Base-by-base conservation (phyloP, 2,888 invertebrate species). In the Fragum sueziense region DNA sequence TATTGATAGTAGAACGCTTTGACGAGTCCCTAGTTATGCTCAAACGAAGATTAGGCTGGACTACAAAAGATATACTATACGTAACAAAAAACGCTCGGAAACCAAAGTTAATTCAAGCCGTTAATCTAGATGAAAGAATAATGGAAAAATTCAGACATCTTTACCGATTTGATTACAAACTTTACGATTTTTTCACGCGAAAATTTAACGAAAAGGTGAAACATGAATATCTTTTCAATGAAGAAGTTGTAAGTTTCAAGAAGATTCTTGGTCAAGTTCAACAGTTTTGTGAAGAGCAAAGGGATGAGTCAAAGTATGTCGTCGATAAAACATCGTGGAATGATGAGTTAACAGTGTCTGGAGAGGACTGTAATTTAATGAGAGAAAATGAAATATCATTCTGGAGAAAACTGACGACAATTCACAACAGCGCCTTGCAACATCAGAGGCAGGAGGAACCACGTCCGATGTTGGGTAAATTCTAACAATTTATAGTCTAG, bases 21-120 rank as follows among this genome's bases (percentile, higher is more conserved):
- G 61, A 61, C 22, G 61, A 61, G 25, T 54, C 54, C n/a, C 54
- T 54, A 7, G n/a, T 54, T 7, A 7, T 54, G n/a, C 54, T 54
- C 25, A 54, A 54, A 25, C 6, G 54, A 20, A 7, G 25, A 7
- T 54, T 54, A 7, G 54, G 6, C 7, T 54, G 54, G 54, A 22
- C 54, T 7, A 54, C 25, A 11, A 25, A 54, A 20, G 54, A 54
- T 25, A 54, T 54, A 11, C 11, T 61, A 14, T 61, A 27, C 27
- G 9, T 61, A 4, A 61, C 6, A 54, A 54, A 25, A 7, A 54
- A 25, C 20, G 61, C 31, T 61, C 7, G 22, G 22, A 52, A 6
- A 11, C 4, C 4, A 52, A 22, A 20, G 20, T 6, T 52, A 52
- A 52, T 4, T 11, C 7, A 52, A 52, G 4, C 7, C n/a, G 20